A percentile compares a stretch with the other conserved stretches of the same genome.
phyloP scores from a whole-genome alignment of 2,888 invertebrate genomes.

The Eupelmus urozonus region DNA sequence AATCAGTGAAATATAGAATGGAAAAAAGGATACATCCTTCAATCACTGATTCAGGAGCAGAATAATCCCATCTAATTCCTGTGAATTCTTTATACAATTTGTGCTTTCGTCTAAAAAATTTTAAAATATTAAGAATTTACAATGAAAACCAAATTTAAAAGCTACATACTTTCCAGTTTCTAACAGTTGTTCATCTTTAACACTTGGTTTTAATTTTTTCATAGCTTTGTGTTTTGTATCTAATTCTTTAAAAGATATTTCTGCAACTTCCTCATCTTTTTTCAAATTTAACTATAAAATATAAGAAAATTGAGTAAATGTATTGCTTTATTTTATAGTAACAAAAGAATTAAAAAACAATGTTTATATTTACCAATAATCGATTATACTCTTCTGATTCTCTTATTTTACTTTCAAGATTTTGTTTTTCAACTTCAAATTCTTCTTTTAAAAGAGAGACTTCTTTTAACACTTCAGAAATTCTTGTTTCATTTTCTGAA shows the following conservation, averaged over 20 bases:
- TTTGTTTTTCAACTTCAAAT: slow-evolving; percentile 47
- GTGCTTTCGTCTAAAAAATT: slow-evolving; percentile 58
- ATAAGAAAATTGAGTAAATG: slow-evolving; percentile 13
- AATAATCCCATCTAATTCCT: slow-evolving; percentile 62
- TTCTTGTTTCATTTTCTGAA: slow-evolving; percentile 55
- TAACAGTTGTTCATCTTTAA: slow-evolving; percentile 58
- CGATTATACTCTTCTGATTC: slow-evolving; percentile 47
- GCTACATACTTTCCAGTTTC: slow-evolving; percentile 62
- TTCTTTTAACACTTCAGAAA: slow-evolving; percentile 51
- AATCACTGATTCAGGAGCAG: slow-evolving; percentile 40
- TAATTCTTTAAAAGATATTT: slow-evolving; percentile 50
- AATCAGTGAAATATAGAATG: slow-evolving; percentile 23
- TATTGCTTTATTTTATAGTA: neutral
- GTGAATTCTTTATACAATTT: slow-evolving; percentile 62
- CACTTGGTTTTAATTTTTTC: slow-evolving; percentile 57
- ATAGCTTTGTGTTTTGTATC: slow-evolving; percentile 48
- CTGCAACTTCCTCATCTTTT: slow-evolving; percentile 50
- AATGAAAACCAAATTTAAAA: neutral
- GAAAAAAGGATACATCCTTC: slow-evolving; percentile 65
- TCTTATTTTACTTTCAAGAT: slow-evolving; percentile 45
- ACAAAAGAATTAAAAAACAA: neutral
- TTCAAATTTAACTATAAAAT: slow-evolving; percentile 58
- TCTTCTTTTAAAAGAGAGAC: slow-evolving; percentile 50
- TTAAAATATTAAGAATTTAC: slow-evolving; percentile 7
- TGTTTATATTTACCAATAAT: slow-evolving; percentile 52